Evolutionary conservation across 2,888 invertebrate species (phyloP), one percentile per base, ranked within the genome.

Genomic region (Encarsia formosa): DNA sequence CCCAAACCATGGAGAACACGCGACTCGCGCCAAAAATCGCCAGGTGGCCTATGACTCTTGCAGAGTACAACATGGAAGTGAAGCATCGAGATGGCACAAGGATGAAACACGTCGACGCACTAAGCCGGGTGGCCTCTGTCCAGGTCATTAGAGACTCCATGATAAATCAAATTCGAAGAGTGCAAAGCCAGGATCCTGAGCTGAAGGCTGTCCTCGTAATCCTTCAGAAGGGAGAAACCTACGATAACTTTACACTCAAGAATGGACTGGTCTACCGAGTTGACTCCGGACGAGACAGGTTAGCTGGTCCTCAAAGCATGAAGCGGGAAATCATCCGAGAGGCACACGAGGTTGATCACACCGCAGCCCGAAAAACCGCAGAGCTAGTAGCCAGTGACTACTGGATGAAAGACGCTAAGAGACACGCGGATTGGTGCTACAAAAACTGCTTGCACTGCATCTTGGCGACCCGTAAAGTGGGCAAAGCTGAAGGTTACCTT

Each of bases 31-130:
- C 52, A 15, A 43, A 48, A 3, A 37, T 55, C 5, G 44, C 48
- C 1, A 16, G 45, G 5, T 52, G 56, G 56, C 52, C 49, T 42
- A 35, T 56, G 4, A 45, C 49, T 35, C 43, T 67, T 22, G 61
- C 62, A 40, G 62, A 63, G 29, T 63, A 54, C 42, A 46, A 59
- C n/a, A 60, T 60, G 39, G 32, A 16, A 5, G 41, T 64, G 9
- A 59, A 65, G 42, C 63, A 60, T 42, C 43, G 61, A n/a, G 5
- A 35, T 3, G 37, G 37, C 3, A n/a, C 37, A 8, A 46, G 37
- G 19, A 68, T 68, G 66, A 15, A 57, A 2, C 69, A 69, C 37
- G 65, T 65, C 2, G 66, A 69, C 37, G 66, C 65, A 3, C 57
- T 69, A 2, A 66, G 65, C 50, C 19, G 34, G 6, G 26, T 11